Evolutionary conservation across 2,113 vertebrate genomes (phyloP).

Genomic region (Nibea albiflora): DNA sequence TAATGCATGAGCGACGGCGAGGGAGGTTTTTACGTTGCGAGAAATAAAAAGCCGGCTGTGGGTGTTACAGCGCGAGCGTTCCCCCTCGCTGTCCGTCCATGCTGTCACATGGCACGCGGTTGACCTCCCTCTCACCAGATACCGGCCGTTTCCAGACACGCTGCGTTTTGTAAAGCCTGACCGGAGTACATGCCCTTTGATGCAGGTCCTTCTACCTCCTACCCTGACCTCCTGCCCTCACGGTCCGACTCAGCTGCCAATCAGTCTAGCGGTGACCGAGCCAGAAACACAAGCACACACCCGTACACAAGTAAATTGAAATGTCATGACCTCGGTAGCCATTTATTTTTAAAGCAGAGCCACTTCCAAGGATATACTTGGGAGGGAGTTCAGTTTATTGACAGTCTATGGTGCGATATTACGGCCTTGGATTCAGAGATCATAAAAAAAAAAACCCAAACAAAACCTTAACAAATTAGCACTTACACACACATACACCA

Average conservation of each 20-base stretch:
- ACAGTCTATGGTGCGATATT: background rate
- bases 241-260: slow-evolving; percentile 49
- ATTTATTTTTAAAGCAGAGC: slow-evolving; percentile 22
- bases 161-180: slow-evolving; percentile 41
- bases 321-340: background rate
- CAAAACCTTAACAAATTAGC: background rate
- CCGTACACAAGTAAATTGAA: background rate
- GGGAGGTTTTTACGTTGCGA: slow-evolving; percentile 23
- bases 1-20: slow-evolving; percentile 2
- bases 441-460: background rate
- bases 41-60: slow-evolving; percentile 17
- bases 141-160: slow-evolving; percentile 24
- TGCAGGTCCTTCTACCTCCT: slow-evolving; percentile 19
- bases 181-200: slow-evolving; percentile 50
- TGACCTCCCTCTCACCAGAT: slow-evolving; percentile 28
- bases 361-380: background rate
- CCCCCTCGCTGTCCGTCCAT: slow-evolving; percentile 3
- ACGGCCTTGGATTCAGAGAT: background rate
- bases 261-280: slow-evolving; percentile 34
- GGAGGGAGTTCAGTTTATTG: background rate
- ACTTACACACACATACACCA: background rate
- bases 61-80: slow-evolving; percentile 8
- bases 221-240: slow-evolving; percentile 45
- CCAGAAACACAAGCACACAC: background rate
- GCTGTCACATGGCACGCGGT: slow-evolving; percentile 22